These are phyloP conservation scores for Halichondria panicea DNA, from an alignment of 37 sponge, comb jelly and placozoan genomes.

Conservation along the genomic window DNA sequence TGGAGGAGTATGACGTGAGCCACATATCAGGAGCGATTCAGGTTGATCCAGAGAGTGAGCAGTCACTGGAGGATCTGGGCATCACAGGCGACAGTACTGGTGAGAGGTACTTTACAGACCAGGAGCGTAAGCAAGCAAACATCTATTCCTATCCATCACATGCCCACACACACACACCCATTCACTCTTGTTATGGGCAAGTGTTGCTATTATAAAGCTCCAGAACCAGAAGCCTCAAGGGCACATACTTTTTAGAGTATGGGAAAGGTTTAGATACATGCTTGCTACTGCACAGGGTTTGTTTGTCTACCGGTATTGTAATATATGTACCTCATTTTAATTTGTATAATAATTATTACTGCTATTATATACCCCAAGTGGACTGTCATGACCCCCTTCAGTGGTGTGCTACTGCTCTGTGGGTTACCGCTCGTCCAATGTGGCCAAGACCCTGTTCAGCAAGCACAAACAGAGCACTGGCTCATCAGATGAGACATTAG, in stretches of 20 bases:
- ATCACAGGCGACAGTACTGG: slow-evolving; percentile 6
- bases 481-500: background rate
- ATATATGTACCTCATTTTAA: no score
- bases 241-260: no score
- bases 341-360: no score
- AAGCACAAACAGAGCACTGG: background rate
- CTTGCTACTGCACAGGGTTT: no score
- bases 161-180: no score
- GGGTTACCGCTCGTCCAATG: slow-evolving; percentile 77
- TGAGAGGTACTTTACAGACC: slow-evolving; percentile 1
- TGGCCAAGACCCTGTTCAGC: slow-evolving; percentile 44
- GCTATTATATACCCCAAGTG: no score
- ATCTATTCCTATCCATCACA: no score
- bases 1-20: slow-evolving; percentile 71
- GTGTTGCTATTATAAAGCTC: no score
- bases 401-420: slow-evolving; percentile 90
- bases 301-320: no score
- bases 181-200: no score
- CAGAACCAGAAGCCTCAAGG: no score
- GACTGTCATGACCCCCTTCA: background rate
- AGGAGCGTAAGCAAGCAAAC: background rate
- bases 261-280: no score
- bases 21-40: slow-evolving; percentile 64
- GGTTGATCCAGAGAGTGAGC: slow-evolving; percentile 51
- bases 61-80: background rate